Evolutionary conservation across 2,113 vertebrate species (phyloP), one percentile per base, ranked within the genome.

Genomic region (Meriones unguiculatus): DNA sequence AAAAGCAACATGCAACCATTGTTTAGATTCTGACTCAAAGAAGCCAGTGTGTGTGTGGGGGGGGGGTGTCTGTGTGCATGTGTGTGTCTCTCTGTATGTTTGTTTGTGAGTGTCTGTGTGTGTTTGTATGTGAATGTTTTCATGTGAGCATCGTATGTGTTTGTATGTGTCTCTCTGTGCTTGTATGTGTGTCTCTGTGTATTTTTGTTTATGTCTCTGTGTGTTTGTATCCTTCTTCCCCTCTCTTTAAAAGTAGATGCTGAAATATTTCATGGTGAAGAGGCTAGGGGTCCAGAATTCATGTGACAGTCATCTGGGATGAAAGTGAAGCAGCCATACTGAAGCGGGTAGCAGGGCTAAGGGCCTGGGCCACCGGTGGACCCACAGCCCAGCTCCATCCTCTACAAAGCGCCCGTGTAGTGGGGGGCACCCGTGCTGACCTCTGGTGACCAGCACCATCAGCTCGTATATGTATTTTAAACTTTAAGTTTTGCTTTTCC

Each of bases 321-420:
- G 57, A 25, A 7, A 0, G 7, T 1, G 8, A 67, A 25, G 2
- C 1, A 46, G 1, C 15, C 4, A 7, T 5, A 38, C 75, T 62
- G 24, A 78, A 22, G 30, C 59, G 5, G 11, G 20, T 9, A 6
- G 10, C 17, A 35, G 54, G 1, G 13, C 30, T 17, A 32, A 17
- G 46, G 1, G 13, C n/a, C 0, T 13, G 75, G 4, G 2, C 6
- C 2, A 0, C 64, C 9, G 20, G 32, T 35, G 11, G 46, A 35
- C 30, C 46, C 20, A 18, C 20, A 35, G 25, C 32, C 32, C 46
- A 25, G 3, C 46, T 72, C 32, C 50, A n/a, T 35, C 50, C 50
- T 54, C 46, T n/a, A 0, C 50, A 67, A 13, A 50, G 64, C 0
- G 30, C 15, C 35, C 59, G 18, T 35, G 30, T 25, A 50, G 46